Evolutionary conservation across 1,140 invertebrate species (phyloP).

Genomic region (Solen grandis): DNA sequence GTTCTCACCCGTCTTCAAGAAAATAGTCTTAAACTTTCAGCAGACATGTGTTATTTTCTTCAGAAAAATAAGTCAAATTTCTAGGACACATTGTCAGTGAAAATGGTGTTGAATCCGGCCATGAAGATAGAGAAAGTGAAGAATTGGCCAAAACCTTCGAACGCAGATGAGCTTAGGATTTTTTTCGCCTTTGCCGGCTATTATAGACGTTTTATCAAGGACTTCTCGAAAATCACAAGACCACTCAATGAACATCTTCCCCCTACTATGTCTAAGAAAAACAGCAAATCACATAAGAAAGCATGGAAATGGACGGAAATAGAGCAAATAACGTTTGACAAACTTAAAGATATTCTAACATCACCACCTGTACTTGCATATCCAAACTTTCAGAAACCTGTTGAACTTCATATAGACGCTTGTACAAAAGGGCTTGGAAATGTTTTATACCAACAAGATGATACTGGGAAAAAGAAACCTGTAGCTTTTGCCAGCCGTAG

Average conservation of each 20-base stretch:
- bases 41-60: conserved; percentile 11
- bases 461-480: neutral
- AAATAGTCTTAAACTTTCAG: neutral
- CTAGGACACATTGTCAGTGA: conserved; percentile 1
- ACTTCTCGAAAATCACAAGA: neutral
- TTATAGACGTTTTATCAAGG: conserved; percentile 11
- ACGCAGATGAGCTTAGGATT: neutral
- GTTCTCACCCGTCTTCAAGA: neutral
- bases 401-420: conserved; percentile 1
- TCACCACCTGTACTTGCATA: neutral
- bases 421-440: neutral
- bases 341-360: neutral
- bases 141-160: neutral
- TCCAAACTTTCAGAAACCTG: neutral
- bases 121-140: conserved; percentile 5
- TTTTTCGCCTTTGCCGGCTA: neutral
- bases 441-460: neutral
- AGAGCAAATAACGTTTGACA: neutral
- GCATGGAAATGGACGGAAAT: neutral
- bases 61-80: conserved; percentile 10
- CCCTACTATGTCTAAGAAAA: neutral
- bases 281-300: neutral
- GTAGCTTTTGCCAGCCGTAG: neutral
- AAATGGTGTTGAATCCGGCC: conserved; percentile 7
- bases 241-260: neutral